Evolutionary conservation across 2,113 vertebrate species (phyloP), one percentile per base, ranked within the genome.

Genomic region (Mormyrus lacerda): DNA sequence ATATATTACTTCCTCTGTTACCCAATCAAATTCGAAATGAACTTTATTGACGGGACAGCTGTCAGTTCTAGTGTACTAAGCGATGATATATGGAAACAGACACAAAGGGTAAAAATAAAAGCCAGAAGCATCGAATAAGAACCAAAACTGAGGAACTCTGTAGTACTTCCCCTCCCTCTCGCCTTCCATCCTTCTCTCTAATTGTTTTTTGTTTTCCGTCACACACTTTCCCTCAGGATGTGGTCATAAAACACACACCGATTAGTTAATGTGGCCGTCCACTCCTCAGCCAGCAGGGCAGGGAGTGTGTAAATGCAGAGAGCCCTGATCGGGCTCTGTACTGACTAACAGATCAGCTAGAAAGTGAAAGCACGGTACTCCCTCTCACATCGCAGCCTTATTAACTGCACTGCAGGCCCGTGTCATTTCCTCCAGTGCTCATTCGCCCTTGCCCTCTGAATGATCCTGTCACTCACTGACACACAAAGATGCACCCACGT

Each of bases 381-480:
- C 6, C 73, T 79, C 35, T 79, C 73, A 42, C 31, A 39, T 42
- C 35, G 8, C 58, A 79, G 31, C 73, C 73, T 79, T 42, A 15
- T 79, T 42, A 79, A 39, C 27, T 17, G 9, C 35, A 76, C 69
- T 39, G 69, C 69, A 76, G 69, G 15, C 27, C 69, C 2, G 5
- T 35, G 27, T 76, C 27, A 17, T 39, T 79, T 42, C 10, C 73
- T 79, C 35, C 73, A 2, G 7, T 48, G 42, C 79, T 83, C 51
- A 44, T 39, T 91, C 8, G 24, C 89, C 87, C 90, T 87, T 91
- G 84, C 88, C 87, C 90, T 58, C 88, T 58, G 79, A 87, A 85
- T 42, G 90, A 92, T 92, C 89, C 91, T 93, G 89, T 92, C 86
- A 48, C 90, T 93, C 89, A 89, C 76, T 90, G 91, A 88, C 90